Percentiles rank a stretch among this genome's conserved stretches.
These are phyloP conservation scores for Frieseomelitta varia DNA, from an alignment of 1,140 invertebrate genomes.

Conservation along the genomic window DNA sequence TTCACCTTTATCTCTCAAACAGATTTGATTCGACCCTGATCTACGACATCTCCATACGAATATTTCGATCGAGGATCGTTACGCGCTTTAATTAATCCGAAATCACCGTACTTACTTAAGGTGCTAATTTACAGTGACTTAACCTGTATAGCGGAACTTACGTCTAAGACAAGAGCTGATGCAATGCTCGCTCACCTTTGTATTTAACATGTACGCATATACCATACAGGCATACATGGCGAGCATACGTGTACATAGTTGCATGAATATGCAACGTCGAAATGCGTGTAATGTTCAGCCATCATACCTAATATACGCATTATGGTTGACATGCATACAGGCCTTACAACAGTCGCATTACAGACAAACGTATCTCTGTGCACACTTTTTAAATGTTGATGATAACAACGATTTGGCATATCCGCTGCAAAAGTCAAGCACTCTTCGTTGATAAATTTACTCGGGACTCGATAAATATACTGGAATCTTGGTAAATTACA, in stretches of 20 bases:
- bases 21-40: too few relatives aligned
- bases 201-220: not conserved
- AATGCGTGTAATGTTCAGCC: slow-evolving; percentile 49
- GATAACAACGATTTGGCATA: not conserved
- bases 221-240: not conserved
- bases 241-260: slow-evolving; percentile 1
- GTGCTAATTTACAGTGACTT: not conserved
- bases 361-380: slow-evolving; percentile 1
- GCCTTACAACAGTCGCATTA: slow-evolving; percentile 16
- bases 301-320: slow-evolving; percentile 46
- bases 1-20: too few relatives aligned
- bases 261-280: slow-evolving; percentile 49
- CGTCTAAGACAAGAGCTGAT: not conserved
- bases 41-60: not conserved
- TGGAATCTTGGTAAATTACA: not conserved
- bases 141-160: not conserved
- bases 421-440: too few relatives aligned
- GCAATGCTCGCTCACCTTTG: slow-evolving; percentile 25
- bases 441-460: not conserved
- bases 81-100: not conserved
- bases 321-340: slow-evolving; percentile 33
- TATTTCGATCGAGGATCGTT: not conserved
- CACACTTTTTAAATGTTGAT: slow-evolving; percentile 2
- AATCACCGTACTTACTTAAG: not conserved
- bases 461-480: not conserved